Conservation (phyloP, 1,140 invertebrate species). For the Drosophila pectinifera region DNA sequence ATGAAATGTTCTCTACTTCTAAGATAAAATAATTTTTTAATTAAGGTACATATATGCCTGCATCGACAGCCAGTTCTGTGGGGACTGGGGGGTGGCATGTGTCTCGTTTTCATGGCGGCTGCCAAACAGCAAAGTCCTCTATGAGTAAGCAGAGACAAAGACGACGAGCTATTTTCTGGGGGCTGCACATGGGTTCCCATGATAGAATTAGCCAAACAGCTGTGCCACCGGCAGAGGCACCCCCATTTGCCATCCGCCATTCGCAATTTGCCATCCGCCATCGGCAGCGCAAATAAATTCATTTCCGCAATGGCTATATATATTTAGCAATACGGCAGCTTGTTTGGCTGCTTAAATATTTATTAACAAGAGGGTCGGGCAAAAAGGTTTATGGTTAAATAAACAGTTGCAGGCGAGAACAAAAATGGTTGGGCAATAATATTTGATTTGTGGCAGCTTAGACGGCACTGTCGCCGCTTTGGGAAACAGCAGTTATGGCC, state of each 20-base stretch:
- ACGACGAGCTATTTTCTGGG: constrained; percentile 31
- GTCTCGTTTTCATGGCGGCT: constrained; percentile 50
- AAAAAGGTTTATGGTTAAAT: constrained; percentile 53
- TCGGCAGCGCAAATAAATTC: constrained; percentile 49
- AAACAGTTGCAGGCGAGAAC: constrained; percentile 43
- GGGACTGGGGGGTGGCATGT: constrained; percentile 40
- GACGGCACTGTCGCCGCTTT: constrained; percentile 26
- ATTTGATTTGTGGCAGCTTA: constrained; percentile 73
- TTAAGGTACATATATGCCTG: constrained; percentile 37
- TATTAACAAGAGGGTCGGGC: constrained; percentile 50
- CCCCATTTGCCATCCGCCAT: constrained; percentile 8
- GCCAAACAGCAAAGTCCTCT: constrained; percentile 56
- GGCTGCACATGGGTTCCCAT: constrained; percentile 41
- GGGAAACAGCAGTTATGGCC: constrained; percentile 34
- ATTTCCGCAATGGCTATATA: constrained; percentile 70
- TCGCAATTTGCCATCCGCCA: not conserved
- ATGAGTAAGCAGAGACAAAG: constrained; percentile 48
- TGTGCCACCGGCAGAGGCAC: constrained; percentile 29
- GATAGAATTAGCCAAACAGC: constrained; percentile 45
- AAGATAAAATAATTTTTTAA: constrained; percentile 8
- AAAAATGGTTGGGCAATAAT: constrained; percentile 59
- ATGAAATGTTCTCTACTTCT: constrained; percentile 10
- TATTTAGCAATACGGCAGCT: constrained; percentile 48
- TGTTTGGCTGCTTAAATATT: constrained; percentile 65
- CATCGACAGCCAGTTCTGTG: constrained; percentile 19